These are phyloP conservation scores for Notodonta ziczac DNA, from an alignment of 2,888 invertebrate species.

Conservation along the genomic window DNA sequence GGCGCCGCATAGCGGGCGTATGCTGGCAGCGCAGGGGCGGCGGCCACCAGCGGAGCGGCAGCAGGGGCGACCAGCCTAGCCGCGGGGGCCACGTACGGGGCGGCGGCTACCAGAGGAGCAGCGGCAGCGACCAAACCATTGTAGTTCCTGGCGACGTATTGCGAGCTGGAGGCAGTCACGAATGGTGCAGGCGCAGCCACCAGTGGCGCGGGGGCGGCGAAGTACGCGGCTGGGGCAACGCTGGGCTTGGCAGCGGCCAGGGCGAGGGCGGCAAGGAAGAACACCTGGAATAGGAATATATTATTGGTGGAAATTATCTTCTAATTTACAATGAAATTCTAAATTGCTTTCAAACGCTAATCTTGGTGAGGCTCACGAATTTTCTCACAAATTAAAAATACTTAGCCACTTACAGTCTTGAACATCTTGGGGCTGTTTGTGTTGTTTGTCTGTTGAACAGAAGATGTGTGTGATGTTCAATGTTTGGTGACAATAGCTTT, in stretches of 20 bases:
- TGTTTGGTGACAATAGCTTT: conserved; percentile 72
- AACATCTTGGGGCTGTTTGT: conserved; percentile 64
- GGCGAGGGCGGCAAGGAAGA: conserved; percentile 65
- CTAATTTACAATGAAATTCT: background rate
- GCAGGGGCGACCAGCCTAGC: conserved; percentile 42
- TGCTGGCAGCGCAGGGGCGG: conserved; percentile 55
- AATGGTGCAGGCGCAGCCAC: conserved; percentile 79
- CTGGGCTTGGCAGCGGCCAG: conserved; percentile 69
- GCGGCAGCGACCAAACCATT: conserved; percentile 79
- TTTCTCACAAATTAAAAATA: no score
- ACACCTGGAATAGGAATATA: conserved; percentile 53
- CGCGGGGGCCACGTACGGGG: conserved; percentile 50
- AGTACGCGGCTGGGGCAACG: conserved; percentile 56
- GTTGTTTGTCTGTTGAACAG: conserved; percentile 59
- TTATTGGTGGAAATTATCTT: background rate
- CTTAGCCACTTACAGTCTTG: conserved; percentile 64
- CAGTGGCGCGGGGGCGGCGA: conserved; percentile 59
- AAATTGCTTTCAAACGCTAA: background rate
- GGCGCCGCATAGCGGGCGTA: conserved; percentile 48
- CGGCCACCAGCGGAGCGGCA: conserved; percentile 46
- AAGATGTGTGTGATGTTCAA: conserved; percentile 68
- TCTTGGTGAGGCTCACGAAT: no score
- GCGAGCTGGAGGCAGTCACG: conserved; percentile 87
- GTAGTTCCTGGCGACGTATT: conserved; percentile 86
- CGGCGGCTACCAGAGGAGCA: conserved; percentile 70